These are phyloP conservation scores for Alaudala cheleensis DNA, from an alignment of 2,113 vertebrate species.

Conservation along the genomic window DNA sequence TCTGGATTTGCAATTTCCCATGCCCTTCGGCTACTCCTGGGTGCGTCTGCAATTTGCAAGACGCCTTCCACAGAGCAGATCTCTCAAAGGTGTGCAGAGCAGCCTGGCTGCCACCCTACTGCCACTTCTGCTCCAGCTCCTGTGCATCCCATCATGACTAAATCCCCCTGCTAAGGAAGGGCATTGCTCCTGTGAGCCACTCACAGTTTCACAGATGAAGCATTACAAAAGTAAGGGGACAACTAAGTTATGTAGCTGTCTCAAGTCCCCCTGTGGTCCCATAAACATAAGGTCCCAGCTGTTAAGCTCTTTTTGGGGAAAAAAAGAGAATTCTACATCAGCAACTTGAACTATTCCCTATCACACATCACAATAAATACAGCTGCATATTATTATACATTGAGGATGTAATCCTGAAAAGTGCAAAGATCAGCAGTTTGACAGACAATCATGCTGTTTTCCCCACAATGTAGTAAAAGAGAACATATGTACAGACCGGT, in stretches of 20 bases:
- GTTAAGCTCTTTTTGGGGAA: neutral
- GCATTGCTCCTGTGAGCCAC: neutral
- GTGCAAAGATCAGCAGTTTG: neutral
- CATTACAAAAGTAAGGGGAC: neutral
- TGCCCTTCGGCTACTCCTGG: neutral
- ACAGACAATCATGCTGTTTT: neutral
- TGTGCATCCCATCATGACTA: neutral
- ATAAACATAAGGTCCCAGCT: neutral
- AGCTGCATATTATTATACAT: neutral
- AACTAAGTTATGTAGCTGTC: neutral
- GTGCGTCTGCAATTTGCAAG: neutral
- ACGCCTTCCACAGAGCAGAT: fast-evolving
- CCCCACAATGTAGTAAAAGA: neutral
- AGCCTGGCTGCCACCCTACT: neutral
- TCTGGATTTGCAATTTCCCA: neutral
- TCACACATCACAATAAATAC: neutral
- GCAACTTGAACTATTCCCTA: neutral
- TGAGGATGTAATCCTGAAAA: neutral
- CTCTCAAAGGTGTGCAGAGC: neutral
- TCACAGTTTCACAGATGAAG: neutral
- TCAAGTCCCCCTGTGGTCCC: neutral
- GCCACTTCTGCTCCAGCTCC: neutral
- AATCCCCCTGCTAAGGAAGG: neutral
- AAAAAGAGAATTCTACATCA: neutral
- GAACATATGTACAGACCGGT: neutral